A percentile compares a stretch with the other conserved stretches of the same genome.
Conservation (phyloP, 2,113 vertebrate species). For the Penelope pileata region DNA sequence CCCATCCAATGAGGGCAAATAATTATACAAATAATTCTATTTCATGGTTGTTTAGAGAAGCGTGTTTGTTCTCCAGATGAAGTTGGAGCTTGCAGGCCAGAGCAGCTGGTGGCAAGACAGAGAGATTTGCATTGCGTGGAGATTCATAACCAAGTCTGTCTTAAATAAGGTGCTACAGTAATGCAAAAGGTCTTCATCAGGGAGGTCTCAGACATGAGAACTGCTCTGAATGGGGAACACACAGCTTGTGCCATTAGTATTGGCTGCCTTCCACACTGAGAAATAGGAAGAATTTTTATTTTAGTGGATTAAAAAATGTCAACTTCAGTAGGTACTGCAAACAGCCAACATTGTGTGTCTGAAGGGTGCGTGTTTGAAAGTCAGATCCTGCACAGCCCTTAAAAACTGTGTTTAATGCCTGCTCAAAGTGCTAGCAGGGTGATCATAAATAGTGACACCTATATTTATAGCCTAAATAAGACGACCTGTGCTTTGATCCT, state of each 20-base stretch:
- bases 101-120: not conserved
- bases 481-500: not conserved
- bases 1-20: not conserved
- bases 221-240: not conserved
- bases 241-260: not conserved
- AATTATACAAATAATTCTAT: not conserved
- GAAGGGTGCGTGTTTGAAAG: not conserved
- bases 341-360: not conserved
- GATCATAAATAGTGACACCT: not conserved
- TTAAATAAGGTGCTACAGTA: not conserved
- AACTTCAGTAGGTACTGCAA: not conserved
- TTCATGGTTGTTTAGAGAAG: not conserved
- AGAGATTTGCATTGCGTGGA: not conserved
- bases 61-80: rapidly evolving
- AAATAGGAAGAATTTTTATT: not conserved
- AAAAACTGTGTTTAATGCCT: not conserved
- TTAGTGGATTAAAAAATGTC: not conserved
- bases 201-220: not conserved
- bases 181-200: not conserved
- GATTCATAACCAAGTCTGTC: not conserved
- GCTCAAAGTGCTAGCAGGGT: not conserved
- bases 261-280: not conserved
- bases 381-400: not conserved
- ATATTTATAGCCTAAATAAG: not conserved
- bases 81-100: not conserved